Evolutionary conservation across 2,113 vertebrate genomes (phyloP).

Genomic region (Silurus asotus): DNA sequence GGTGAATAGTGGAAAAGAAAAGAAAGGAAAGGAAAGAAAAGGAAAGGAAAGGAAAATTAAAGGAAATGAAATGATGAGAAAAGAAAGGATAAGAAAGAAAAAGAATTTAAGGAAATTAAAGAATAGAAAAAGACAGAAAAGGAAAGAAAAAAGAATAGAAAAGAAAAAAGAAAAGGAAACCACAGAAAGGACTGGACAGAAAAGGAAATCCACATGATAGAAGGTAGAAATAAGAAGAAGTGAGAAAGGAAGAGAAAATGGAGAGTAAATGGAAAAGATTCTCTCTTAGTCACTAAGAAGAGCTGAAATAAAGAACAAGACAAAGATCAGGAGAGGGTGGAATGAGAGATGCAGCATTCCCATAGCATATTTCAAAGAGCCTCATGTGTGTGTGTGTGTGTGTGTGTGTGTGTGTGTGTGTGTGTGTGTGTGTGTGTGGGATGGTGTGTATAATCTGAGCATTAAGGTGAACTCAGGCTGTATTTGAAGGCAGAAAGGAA

Average conservation of each 20-base stretch:
- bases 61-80: neutral
- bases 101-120: neutral
- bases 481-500: conserved; percentile 24
- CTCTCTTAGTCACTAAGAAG: neutral
- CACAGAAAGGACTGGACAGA: neutral
- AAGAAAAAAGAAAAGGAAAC: neutral
- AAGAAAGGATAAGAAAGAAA: neutral
- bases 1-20: neutral
- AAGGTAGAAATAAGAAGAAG: neutral
- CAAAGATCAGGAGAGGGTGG: neutral
- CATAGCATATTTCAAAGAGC: neutral
- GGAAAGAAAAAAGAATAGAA: neutral
- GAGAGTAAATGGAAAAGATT: neutral
- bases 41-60: neutral
- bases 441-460: neutral
- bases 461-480: conserved; percentile 7
- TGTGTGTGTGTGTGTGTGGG: conserved; percentile 11
- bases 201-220: neutral
- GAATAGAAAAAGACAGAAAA: too few relatives aligned
- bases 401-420: conserved; percentile 1
- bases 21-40: neutral
- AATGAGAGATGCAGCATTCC: neutral
- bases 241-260: neutral
- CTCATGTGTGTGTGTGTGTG: neutral
- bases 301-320: neutral